A percentile compares a stretch with the other conserved stretches of the same genome.
Evolutionary conservation across 2,888 invertebrate species (phyloP).

Genomic region (Ochlodes sylvanus): DNA sequence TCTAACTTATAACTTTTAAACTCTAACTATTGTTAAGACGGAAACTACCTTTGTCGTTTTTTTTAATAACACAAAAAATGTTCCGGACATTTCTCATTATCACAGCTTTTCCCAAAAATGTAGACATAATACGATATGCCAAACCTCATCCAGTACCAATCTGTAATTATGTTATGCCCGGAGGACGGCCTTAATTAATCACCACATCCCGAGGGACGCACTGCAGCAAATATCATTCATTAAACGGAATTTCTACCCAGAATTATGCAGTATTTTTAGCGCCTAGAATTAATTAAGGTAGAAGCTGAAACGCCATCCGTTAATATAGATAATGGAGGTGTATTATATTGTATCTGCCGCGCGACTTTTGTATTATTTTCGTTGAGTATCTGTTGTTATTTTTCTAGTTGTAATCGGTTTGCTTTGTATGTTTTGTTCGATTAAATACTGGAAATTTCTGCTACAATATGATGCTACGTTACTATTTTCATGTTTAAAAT

Average conservation of each 20-base stretch:
- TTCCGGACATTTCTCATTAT: slow-evolving; percentile 2
- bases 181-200: slow-evolving; percentile 36
- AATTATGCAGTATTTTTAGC: slow-evolving; percentile 35
- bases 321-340: slow-evolving; percentile 13
- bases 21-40: too few relatives aligned
- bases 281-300: slow-evolving; percentile 32
- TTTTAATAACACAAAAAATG: neutral
- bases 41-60: too few relatives aligned
- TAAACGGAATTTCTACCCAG: slow-evolving; percentile 28
- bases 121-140: slow-evolving; percentile 16
- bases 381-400: neutral
- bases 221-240: slow-evolving; percentile 38
- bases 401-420: neutral
- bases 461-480: too few relatives aligned
- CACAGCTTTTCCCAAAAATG: slow-evolving; percentile 10
- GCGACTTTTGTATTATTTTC: slow-evolving; percentile 4
- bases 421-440: too few relatives aligned
- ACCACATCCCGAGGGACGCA: slow-evolving; percentile 21
- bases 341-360: neutral
- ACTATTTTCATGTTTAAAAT: too few relatives aligned
- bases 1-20: too few relatives aligned
- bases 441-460: too few relatives aligned
- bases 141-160: slow-evolving; percentile 21
- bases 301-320: slow-evolving; percentile 12
- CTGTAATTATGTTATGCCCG: slow-evolving; percentile 35